phyloP scores from a whole-genome alignment of 1,140 invertebrate genomes.

The Pteromalus puparum region DNA sequence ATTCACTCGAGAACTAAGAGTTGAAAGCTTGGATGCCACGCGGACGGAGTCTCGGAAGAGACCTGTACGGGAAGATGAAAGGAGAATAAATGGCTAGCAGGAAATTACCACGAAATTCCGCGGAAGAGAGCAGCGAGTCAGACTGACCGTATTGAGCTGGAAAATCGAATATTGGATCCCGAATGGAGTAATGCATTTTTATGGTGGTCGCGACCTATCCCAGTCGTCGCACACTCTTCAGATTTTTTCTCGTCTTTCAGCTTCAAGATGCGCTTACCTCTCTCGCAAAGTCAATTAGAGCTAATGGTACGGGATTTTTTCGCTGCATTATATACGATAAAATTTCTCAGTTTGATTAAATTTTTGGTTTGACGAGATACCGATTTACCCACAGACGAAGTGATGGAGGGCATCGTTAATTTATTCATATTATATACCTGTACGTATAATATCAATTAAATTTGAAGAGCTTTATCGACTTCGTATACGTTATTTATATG shows the following conservation, averaged over 20 bases:
- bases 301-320: neutral
- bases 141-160: conserved; percentile 21
- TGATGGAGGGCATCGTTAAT: neutral
- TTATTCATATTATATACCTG: neutral
- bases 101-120: neutral
- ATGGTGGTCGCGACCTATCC: neutral
- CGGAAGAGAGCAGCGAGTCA: neutral
- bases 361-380: neutral
- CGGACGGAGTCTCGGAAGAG: conserved; percentile 4
- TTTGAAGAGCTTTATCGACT: neutral
- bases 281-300: neutral
- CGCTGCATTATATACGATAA: too few relatives aligned
- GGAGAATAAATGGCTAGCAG: conserved; percentile 2
- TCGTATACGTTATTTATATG: neutral
- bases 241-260: conserved; percentile 17
- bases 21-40: neutral
- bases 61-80: neutral
- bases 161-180: conserved; percentile 14
- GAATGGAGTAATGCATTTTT: conserved; percentile 19
- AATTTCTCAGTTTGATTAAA: neutral
- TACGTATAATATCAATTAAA: neutral
- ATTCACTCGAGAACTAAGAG: conserved; percentile 8
- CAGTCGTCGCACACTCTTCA: neutral
- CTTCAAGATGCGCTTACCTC: neutral
- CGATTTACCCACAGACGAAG: neutral